phyloP scores from a whole-genome alignment of 1,140 invertebrate species.

The Formica selysi region DNA sequence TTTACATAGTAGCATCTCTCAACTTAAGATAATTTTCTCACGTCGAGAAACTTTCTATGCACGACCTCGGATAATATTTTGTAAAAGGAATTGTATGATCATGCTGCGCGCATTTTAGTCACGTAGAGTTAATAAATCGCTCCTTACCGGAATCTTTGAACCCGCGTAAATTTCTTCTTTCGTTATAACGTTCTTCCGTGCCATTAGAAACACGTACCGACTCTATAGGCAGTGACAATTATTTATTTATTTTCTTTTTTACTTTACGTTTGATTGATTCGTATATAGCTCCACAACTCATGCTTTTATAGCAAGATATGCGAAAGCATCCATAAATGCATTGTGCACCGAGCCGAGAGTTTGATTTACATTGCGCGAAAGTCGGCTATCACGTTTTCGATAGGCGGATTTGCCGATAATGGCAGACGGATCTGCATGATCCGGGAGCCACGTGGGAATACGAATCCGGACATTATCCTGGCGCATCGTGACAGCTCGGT shows the following conservation, averaged over 20 bases:
- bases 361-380: constrained; percentile 77
- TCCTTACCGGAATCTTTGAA: constrained; percentile 43
- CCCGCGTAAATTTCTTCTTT: constrained; percentile 37
- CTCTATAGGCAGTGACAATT: not conserved
- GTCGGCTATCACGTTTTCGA: constrained; percentile 78
- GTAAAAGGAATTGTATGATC: not conserved
- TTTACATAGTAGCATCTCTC: constrained; percentile 8
- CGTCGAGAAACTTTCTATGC: not conserved
- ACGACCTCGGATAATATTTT: constrained; percentile 9
- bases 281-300: not conserved
- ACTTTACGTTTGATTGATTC: constrained; percentile 16
- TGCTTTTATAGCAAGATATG: not conserved
- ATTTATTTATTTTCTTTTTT: not conserved
- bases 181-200: constrained; percentile 36
- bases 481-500: constrained; percentile 63
- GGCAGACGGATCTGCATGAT: constrained; percentile 79
- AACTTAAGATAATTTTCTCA: not conserved
- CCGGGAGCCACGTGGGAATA: constrained; percentile 78
- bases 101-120: constrained; percentile 6
- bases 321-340: constrained; percentile 37
- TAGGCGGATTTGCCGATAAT: constrained; percentile 80
- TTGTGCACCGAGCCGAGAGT: constrained; percentile 26
- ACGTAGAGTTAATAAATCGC: constrained; percentile 48
- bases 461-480: constrained; percentile 79
- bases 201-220: constrained; percentile 16